These are phyloP conservation scores for Drosophila helvetica DNA, from an alignment of 2,888 invertebrate genomes.

Conservation along the genomic window DNA sequence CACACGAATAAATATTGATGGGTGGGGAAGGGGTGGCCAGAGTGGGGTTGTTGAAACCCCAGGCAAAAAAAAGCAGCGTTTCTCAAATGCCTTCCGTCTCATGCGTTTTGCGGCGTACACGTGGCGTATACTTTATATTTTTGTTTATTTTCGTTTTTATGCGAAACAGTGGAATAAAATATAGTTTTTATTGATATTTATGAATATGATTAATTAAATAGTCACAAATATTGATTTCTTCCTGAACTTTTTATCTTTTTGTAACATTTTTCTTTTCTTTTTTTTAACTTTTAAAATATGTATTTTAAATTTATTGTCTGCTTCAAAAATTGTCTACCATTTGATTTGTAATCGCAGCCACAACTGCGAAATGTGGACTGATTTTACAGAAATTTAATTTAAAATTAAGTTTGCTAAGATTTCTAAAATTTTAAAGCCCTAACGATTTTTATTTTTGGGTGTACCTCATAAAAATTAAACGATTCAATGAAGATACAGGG, in stretches of 20 bases:
- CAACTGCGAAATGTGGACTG: too few relatives aligned
- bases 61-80: slow-evolving; percentile 35
- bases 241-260: neutral
- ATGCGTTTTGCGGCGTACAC: slow-evolving; percentile 50
- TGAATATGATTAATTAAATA: too few relatives aligned
- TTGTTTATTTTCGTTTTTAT: slow-evolving; percentile 15
- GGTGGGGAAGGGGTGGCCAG: slow-evolving; percentile 2
- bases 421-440: too few relatives aligned
- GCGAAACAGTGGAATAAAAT: slow-evolving; percentile 36
- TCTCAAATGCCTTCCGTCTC: slow-evolving; percentile 37
- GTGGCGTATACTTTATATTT: slow-evolving; percentile 70
- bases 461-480: too few relatives aligned
- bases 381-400: too few relatives aligned
- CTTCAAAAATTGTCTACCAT: too few relatives aligned
- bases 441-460: too few relatives aligned
- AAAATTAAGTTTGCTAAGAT: too few relatives aligned
- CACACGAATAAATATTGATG: slow-evolving; percentile 6
- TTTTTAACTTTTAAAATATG: too few relatives aligned
- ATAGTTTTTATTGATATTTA: neutral
- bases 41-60: slow-evolving; percentile 58
- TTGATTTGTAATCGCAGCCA: too few relatives aligned
- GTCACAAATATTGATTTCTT: neutral
- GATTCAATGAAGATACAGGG: neutral
- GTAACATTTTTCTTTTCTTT: too few relatives aligned
- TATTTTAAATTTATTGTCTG: too few relatives aligned